Evolutionary conservation across 2,797 vertebrate genomes (phyloP).

Genomic region (Pagetopsis macropterus): DNA sequence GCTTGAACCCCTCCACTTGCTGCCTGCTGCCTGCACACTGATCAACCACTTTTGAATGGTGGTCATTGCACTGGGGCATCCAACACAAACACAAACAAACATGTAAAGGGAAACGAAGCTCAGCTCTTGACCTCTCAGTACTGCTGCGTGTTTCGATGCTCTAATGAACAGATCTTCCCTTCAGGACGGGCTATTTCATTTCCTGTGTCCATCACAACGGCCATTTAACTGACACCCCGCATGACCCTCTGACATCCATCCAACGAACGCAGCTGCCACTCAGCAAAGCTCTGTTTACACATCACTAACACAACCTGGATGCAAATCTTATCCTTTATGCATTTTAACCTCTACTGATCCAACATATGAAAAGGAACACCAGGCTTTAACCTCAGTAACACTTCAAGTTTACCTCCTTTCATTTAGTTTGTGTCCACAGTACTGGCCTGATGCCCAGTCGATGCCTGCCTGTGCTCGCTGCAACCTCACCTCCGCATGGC

Average conservation of each 20-base stretch:
- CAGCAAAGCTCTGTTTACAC: constrained; percentile 34
- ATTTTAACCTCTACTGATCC: constrained; percentile 19
- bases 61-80: constrained; percentile 63
- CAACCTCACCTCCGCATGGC: constrained; percentile 68
- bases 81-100: constrained; percentile 17
- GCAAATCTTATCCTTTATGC: constrained; percentile 17
- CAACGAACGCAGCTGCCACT: constrained; percentile 35
- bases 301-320: constrained; percentile 27
- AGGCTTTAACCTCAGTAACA: constrained; percentile 2
- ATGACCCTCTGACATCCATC: constrained; percentile 55
- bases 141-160: constrained; percentile 34
- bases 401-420: constrained; percentile 30
- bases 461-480: constrained; percentile 65
- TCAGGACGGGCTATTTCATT: constrained; percentile 50
- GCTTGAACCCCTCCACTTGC: constrained; percentile 66
- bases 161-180: constrained; percentile 42
- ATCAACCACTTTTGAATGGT: constrained; percentile 60
- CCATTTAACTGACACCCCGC: constrained; percentile 55
- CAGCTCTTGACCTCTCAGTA: constrained; percentile 50
- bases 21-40: constrained; percentile 74
- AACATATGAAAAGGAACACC: constrained; percentile 3
- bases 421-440: constrained; percentile 41
- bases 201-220: constrained; percentile 42
- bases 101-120: constrained; percentile 38
- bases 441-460: constrained; percentile 55